Conservation (phyloP, 2,797 vertebrate species). For the Cossypha heuglini region DNA sequence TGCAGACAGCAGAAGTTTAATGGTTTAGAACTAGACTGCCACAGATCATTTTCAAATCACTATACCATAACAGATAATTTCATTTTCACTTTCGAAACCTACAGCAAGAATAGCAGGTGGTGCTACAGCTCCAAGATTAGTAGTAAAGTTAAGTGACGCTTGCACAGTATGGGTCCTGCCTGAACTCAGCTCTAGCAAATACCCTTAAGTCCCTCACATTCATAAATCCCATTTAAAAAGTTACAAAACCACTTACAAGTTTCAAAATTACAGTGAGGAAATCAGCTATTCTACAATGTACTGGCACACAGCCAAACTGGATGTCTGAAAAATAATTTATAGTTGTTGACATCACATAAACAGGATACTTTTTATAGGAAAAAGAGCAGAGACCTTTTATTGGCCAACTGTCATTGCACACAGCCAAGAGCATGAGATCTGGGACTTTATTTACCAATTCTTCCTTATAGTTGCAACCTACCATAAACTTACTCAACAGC, state of each 20-base stretch:
- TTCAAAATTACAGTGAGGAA: background rate
- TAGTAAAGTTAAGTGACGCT: background rate
- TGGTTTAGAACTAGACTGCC: conserved; percentile 9
- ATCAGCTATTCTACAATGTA: background rate
- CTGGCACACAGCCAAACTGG: background rate
- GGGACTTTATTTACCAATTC: background rate
- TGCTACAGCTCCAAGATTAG: conserved; percentile 15
- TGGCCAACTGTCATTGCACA: background rate
- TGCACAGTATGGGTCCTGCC: background rate
- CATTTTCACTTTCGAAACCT: conserved; percentile 14
- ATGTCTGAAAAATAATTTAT: background rate
- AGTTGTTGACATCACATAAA: background rate
- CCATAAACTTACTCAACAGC: background rate
- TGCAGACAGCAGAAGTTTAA: background rate
- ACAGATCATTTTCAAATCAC: conserved; percentile 35
- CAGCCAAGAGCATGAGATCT: background rate
- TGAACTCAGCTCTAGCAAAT: background rate
- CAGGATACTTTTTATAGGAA: background rate
- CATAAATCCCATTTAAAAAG: background rate
- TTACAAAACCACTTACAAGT: background rate
- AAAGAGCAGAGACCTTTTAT: background rate
- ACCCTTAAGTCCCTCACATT: background rate
- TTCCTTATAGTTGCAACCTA: background rate
- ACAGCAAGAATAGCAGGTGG: conserved; percentile 15
- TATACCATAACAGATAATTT: conserved; percentile 6